phyloP scores from a whole-genome alignment of 2,113 vertebrate species.

The Serilophus lunatus region DNA sequence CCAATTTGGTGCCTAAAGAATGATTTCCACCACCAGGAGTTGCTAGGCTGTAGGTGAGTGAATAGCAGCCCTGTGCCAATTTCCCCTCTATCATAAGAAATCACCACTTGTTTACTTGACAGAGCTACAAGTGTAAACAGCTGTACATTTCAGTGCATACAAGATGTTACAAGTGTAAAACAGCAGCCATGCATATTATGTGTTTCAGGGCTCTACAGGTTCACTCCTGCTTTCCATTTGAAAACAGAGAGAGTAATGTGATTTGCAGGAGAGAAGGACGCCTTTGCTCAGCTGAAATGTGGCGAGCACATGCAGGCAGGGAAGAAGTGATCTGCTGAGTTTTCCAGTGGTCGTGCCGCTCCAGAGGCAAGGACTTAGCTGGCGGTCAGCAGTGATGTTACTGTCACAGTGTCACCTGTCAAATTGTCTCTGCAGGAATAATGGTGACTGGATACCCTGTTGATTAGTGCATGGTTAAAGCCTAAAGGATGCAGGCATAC shows the following conservation, averaged over 20 bases:
- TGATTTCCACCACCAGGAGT: constrained; percentile 41
- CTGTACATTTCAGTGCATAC: constrained; percentile 44
- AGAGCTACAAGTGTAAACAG: constrained; percentile 64
- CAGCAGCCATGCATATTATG: constrained; percentile 37
- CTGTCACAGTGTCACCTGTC: constrained; percentile 35
- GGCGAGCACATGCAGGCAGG: rapidly evolving
- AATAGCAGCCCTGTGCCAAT: constrained; percentile 4
- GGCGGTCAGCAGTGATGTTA: neutral
- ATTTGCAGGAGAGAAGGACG: neutral
- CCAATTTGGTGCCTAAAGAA: constrained; percentile 13
- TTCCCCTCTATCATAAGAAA: constrained; percentile 49
- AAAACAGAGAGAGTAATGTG: neutral
- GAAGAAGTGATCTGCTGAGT: neutral
- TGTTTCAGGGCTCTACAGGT: constrained; percentile 37
- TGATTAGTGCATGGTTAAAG: neutral
- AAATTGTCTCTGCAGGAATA: constrained; percentile 38
- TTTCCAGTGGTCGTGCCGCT: neutral
- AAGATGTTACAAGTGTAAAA: constrained; percentile 63
- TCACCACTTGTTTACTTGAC: constrained; percentile 61
- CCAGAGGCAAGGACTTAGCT: constrained; percentile 13
- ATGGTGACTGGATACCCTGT: neutral
- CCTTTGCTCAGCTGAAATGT: neutral
- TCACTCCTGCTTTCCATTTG: neutral
- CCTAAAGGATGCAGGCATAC: neutral
- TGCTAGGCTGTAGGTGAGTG: constrained; percentile 26